Percentiles rank a stretch among this genome's conserved stretches.
Evolutionary conservation across 2,888 invertebrate species (phyloP).

Genomic region (Drosophila kanekoi): DNA sequence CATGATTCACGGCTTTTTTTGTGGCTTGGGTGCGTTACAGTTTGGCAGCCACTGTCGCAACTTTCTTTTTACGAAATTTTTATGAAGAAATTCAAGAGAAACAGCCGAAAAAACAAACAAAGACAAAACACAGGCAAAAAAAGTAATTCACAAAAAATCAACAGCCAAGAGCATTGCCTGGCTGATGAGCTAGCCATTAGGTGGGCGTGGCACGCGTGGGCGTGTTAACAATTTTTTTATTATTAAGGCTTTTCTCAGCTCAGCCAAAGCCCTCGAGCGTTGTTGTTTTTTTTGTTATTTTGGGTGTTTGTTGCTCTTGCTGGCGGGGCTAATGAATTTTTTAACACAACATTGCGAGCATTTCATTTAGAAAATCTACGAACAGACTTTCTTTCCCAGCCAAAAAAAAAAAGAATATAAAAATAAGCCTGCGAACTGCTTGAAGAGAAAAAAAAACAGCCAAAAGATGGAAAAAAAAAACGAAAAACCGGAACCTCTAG

Average conservation of each 20-base stretch:
- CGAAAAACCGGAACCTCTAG: slow-evolving; percentile 47
- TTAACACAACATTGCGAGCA: slow-evolving; percentile 63
- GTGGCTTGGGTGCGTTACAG: slow-evolving; percentile 69
- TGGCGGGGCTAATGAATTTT: slow-evolving; percentile 60
- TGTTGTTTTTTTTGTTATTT: slow-evolving; percentile 23
- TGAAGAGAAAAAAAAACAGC: neutral
- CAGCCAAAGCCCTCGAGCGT: slow-evolving; percentile 29
- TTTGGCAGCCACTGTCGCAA: slow-evolving; percentile 65
- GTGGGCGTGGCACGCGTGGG: slow-evolving; percentile 58
- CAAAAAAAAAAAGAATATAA: slow-evolving; percentile 7
- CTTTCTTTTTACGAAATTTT: slow-evolving; percentile 73
- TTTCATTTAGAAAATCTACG: slow-evolving; percentile 62
- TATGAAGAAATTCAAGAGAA: slow-evolving; percentile 66
- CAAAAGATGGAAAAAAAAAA: neutral
- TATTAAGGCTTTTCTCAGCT: slow-evolving; percentile 47
- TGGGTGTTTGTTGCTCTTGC: slow-evolving; percentile 10
- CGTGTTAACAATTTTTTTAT: slow-evolving; percentile 63
- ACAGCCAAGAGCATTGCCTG: slow-evolving; percentile 3
- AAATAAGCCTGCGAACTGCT: slow-evolving; percentile 20
- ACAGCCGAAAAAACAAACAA: slow-evolving; percentile 55
- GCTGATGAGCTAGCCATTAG: slow-evolving; percentile 14
- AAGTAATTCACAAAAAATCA: slow-evolving; percentile 3
- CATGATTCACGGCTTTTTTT: slow-evolving; percentile 60
- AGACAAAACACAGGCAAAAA: slow-evolving; percentile 5
- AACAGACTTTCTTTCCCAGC: slow-evolving; percentile 55